A percentile compares a stretch with the other conserved stretches of the same genome.
These are phyloP conservation scores for Tarsius wallacei DNA, from an alignment of 2,797 vertebrate species.

Conservation along the genomic window DNA sequence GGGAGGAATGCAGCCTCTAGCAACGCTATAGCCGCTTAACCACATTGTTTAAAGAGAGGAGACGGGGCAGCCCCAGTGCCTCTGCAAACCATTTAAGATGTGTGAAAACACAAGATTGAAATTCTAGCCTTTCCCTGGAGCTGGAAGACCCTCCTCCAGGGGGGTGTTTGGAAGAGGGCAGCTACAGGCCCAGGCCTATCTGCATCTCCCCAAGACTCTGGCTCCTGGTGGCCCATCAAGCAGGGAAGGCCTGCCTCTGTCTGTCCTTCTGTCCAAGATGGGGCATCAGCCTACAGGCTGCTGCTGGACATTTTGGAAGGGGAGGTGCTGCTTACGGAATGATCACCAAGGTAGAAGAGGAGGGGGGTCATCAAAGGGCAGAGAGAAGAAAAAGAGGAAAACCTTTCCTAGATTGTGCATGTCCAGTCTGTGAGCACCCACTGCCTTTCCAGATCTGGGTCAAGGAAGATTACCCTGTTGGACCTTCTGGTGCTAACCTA, in stretches of 20 bases:
- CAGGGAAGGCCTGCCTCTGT: background rate
- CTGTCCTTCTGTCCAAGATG: background rate
- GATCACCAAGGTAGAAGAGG: background rate
- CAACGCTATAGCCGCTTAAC: conserved; percentile 81
- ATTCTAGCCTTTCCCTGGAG: conserved; percentile 81
- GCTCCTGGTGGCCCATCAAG: background rate
- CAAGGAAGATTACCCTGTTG: background rate
- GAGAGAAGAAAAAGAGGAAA: background rate
- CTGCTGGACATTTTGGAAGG: background rate
- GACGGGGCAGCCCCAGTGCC: conserved; percentile 59
- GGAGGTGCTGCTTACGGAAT: background rate
- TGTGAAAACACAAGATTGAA: conserved; percentile 83
- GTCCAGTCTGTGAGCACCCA: background rate
- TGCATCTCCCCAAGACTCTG: background rate
- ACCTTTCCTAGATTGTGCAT: too few species aligned
- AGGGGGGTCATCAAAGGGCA: background rate
- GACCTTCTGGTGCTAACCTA: background rate
- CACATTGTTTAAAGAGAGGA: conserved; percentile 79
- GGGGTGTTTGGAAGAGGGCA: conserved; percentile 45
- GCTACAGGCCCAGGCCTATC: conserved; percentile 66
- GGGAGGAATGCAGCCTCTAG: conserved; percentile 80
- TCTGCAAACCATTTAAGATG: conserved; percentile 86
- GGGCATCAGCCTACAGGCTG: background rate
- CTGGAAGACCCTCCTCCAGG: conserved; percentile 63
- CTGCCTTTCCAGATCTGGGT: background rate